phyloP scores from a whole-genome alignment of 1,140 invertebrate genomes.

The Magallana angulata region DNA sequence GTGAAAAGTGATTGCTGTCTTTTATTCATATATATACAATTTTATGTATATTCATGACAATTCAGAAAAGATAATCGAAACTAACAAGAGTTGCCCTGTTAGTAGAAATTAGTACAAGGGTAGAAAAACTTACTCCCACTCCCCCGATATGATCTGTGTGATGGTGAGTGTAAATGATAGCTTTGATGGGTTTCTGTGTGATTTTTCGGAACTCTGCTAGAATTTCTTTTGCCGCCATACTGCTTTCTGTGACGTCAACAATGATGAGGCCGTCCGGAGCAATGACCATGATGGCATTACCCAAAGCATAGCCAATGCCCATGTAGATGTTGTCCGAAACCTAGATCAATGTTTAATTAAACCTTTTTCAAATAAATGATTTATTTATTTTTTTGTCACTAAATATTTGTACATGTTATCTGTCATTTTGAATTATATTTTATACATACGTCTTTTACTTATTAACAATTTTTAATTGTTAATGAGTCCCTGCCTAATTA shows the following conservation, averaged over 20 bases:
- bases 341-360: constrained; percentile 44
- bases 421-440: no score
- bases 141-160: constrained; percentile 64
- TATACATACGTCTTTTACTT: no score
- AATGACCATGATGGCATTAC: constrained; percentile 65
- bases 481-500: no score
- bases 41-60: no score
- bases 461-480: no score
- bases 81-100: no score
- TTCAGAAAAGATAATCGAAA: no score
- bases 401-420: background rate
- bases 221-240: constrained; percentile 54
- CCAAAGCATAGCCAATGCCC: constrained; percentile 66
- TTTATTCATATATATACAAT: no score
- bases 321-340: constrained; percentile 63
- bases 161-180: constrained; percentile 62
- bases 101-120: no score
- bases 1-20: no score
- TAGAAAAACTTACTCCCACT: constrained; percentile 49
- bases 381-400: background rate
- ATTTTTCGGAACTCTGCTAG: constrained; percentile 60
- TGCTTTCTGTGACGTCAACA: constrained; percentile 68
- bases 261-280: constrained; percentile 65
- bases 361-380: background rate
- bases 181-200: constrained; percentile 58